Evolutionary conservation across 2,888 invertebrate genomes (phyloP), one percentile per base, ranked within the genome.

Genomic region (Eupeodes luniger): DNA sequence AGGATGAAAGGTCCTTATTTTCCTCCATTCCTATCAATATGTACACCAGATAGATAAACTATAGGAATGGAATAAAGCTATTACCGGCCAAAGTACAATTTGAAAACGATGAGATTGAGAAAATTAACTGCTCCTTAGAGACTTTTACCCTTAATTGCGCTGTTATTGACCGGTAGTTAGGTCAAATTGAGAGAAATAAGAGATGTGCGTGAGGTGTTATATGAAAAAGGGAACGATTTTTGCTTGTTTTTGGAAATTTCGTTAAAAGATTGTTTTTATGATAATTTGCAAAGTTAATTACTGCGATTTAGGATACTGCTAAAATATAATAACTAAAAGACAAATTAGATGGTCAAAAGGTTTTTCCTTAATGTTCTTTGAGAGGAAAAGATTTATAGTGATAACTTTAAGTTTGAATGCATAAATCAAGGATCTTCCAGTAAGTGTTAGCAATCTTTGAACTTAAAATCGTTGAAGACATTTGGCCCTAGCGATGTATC

Each of bases 41-140:
- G 14, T 6, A n/a, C 40, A 55, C 40, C 40, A 40, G 19, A 19
- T 19, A 19, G 40, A 40, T 40, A 40, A 5, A 9, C 6, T 40
- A 40, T 40, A 40, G 40, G 40, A 40, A 40, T 40, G 14, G 75
- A 70, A 83, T 81, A 72, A 59, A 66, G 77, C 81, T 81, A 81
- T 85, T 85, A 81, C 76, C 59, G 59, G 77, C 70, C 61, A 85
- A 81, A 77, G 81, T 81, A 81, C 77, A 78, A 70, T 75, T 87
- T 77, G 84, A 80, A 84, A 87, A 77, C 66, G 76, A 77, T 66
- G 87, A 87, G 81, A 88, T 88, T 88, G 88, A 81, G 88, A 81
- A 88, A 88, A 88, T 88, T 85, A 85, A 88, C 88, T 85, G 81
- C 85, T 81, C 88, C 85, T 85, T 81, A 55, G 88, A 85, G 88